A percentile compares a stretch with the other conserved stretches of the same genome.
Conservation (phyloP, 2,797 vertebrate genomes). For the Halcyon badia region DNA sequence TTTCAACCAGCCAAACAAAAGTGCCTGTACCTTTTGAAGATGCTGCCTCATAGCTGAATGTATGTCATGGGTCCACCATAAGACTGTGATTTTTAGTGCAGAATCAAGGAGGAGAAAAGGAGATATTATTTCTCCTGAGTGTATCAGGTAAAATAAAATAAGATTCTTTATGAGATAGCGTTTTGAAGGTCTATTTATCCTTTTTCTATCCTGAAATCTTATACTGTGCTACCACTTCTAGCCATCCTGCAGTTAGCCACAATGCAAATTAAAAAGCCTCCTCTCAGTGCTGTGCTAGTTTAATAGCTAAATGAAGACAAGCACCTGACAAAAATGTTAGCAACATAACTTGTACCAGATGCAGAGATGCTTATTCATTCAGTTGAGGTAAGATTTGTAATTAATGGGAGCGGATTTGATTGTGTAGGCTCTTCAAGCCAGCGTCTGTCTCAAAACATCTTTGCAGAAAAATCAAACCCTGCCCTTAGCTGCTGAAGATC, state of each 20-base stretch:
- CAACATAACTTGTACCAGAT: constrained; percentile 34
- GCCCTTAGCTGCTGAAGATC: not conserved
- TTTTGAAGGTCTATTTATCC: not conserved
- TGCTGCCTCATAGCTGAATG: not conserved
- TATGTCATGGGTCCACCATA: not conserved
- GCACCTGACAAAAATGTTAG: constrained; percentile 26
- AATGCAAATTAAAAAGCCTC: not conserved
- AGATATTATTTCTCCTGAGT: not conserved
- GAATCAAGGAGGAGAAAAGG: not conserved
- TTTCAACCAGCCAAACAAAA: not conserved
- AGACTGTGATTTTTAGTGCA: not conserved
- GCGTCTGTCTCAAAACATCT: not conserved
- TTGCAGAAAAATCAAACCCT: not conserved
- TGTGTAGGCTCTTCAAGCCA: not conserved
- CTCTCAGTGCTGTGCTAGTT: not conserved
- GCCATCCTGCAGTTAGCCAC: not conserved
- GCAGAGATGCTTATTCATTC: constrained; percentile 54
- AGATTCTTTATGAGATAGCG: not conserved
- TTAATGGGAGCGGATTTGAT: constrained; percentile 38
- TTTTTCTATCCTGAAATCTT: not conserved
- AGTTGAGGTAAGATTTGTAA: constrained; percentile 11
- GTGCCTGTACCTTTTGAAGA: not conserved
- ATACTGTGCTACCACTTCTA: not conserved
- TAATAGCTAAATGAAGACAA: constrained; percentile 55
- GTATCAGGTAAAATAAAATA: not conserved